Percentiles rank a stretch among this genome's conserved stretches.
Evolutionary conservation across 2,797 vertebrate species (phyloP).

Genomic region (Moxostoma hubbsi): DNA sequence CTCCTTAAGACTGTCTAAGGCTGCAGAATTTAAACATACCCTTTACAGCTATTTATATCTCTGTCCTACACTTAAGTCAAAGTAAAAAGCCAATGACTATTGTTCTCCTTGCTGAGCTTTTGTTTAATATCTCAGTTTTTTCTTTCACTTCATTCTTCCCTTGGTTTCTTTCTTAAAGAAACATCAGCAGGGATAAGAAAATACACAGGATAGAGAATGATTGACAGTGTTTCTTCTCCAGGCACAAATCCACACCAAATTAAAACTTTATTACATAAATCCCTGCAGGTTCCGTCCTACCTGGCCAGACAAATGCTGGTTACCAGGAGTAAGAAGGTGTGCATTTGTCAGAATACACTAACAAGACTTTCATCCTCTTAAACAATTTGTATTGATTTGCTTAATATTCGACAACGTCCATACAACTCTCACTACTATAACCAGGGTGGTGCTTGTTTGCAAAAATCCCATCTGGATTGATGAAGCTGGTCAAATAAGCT

Average conservation of each 20-base stretch:
- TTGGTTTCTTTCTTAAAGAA: background rate
- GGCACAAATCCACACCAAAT: conserved; percentile 11
- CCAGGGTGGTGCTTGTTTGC: background rate
- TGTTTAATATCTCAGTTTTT: conserved; percentile 16
- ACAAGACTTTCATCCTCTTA: background rate
- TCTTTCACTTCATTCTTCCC: background rate
- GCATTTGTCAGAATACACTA: conserved; percentile 24
- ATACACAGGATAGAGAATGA: background rate
- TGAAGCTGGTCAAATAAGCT: conserved; percentile 48
- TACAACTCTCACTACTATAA: background rate
- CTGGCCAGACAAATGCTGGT: background rate
- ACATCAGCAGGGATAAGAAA: background rate
- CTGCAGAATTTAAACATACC: conserved; percentile 38
- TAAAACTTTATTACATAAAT: background rate
- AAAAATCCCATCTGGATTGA: background rate
- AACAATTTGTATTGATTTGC: background rate
- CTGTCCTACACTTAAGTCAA: conserved; percentile 25
- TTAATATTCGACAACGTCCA: background rate
- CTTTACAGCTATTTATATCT: conserved; percentile 41
- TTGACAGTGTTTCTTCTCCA: background rate
- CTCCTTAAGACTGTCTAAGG: conserved; percentile 9
- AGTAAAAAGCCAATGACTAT: conserved; percentile 25
- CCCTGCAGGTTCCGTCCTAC: conserved; percentile 3
- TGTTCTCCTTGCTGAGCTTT: conserved; percentile 41
- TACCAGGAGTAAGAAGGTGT: background rate